Conservation (phyloP, 1,140 invertebrate genomes). For the Laupala kohalensis region DNA sequence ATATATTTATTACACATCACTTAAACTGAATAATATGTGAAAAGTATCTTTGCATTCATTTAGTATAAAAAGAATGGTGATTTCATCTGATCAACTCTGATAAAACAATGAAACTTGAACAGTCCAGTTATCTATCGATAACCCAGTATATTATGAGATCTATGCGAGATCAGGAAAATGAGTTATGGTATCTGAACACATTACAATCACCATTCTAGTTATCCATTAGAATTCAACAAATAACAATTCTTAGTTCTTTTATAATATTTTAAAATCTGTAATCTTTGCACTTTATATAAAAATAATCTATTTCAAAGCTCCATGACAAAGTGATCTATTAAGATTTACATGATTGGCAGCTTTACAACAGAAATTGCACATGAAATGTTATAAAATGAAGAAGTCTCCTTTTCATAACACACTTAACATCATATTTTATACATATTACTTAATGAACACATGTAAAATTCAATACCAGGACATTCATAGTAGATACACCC, state of each 20-base stretch:
- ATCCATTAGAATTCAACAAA: not conserved
- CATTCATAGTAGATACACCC: no score
- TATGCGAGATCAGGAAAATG: not conserved
- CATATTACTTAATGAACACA: not conserved
- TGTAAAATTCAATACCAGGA: not conserved
- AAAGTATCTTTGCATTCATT: not conserved
- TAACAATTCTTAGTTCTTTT: not conserved
- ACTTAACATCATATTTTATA: not conserved
- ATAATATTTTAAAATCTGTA: not conserved
- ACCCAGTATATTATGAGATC: not conserved
- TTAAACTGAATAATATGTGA: not conserved
- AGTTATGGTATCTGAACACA: not conserved
- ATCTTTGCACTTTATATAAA: not conserved
- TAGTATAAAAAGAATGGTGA: not conserved
- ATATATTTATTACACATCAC: not conserved
- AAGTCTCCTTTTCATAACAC: not conserved
- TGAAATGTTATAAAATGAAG: not conserved
- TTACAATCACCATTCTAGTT: not conserved
- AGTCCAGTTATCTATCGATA: not conserved
- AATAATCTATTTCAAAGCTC: not conserved
- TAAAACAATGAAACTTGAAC: not conserved
- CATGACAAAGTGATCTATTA: not conserved
- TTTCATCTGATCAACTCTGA: not conserved
- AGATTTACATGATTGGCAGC: not conserved
- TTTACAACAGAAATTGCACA: not conserved